Conservation (phyloP, 2,888 invertebrate species). For the Trisateles emortualis region DNA sequence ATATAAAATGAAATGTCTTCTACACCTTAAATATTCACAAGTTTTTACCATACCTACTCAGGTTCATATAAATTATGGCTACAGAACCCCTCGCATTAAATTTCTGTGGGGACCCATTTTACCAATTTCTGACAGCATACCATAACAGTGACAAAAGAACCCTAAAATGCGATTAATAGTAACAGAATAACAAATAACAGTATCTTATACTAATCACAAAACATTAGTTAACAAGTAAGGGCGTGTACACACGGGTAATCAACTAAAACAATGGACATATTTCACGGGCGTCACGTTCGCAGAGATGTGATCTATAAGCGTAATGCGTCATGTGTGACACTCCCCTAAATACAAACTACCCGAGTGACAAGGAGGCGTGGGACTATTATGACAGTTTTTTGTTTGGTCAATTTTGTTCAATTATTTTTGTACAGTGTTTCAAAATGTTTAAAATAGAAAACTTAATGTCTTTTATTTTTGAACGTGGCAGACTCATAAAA, state of each 20-base stretch:
- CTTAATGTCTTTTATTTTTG: too few relatives aligned
- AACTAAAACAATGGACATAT: slow-evolving; percentile 71
- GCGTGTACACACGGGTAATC: slow-evolving; percentile 68
- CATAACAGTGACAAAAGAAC: slow-evolving; percentile 24
- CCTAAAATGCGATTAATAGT: slow-evolving; percentile 32
- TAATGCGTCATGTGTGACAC: slow-evolving; percentile 73
- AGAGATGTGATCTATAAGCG: slow-evolving; percentile 75
- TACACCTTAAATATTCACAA: too few relatives aligned
- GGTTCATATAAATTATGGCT: too few relatives aligned
- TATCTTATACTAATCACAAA: slow-evolving; percentile 51
- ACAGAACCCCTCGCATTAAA: too few relatives aligned
- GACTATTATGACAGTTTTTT: slow-evolving; percentile 6
- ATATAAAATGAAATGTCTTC: too few relatives aligned
- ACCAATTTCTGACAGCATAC: background rate
- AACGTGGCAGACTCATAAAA: too few relatives aligned
- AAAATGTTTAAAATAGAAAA: too few relatives aligned
- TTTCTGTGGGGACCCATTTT: background rate
- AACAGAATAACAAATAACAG: slow-evolving; percentile 38
- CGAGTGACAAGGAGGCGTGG: slow-evolving; percentile 44
- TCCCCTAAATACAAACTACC: slow-evolving; percentile 60
- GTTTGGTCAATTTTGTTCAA: slow-evolving; percentile 9
- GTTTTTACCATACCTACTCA: too few relatives aligned
- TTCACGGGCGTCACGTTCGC: slow-evolving; percentile 41
- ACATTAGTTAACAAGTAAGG: slow-evolving; percentile 60
- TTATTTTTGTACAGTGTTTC: background rate